phyloP scores from a whole-genome alignment of 2,797 vertebrate genomes.

The Furcifer pardalis region DNA sequence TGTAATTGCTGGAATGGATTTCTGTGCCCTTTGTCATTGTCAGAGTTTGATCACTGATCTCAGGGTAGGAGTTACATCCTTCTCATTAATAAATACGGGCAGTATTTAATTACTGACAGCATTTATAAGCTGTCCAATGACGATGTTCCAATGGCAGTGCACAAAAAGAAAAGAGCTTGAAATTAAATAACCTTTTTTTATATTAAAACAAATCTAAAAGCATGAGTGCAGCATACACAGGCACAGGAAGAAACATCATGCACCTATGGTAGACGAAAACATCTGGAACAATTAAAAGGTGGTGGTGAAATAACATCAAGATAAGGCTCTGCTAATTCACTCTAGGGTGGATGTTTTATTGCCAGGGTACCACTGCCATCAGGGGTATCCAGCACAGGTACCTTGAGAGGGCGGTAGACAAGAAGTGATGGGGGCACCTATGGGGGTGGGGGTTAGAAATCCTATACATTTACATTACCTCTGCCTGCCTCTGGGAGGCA shows the following conservation, averaged over 20 bases:
- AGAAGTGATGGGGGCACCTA: no score
- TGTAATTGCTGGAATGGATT: not conserved
- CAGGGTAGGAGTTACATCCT: not conserved
- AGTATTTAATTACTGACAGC: not conserved
- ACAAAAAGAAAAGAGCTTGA: not conserved
- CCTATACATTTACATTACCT: no score
- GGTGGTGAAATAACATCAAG: not conserved
- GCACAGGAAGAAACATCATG: not conserved
- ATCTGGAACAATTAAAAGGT: not conserved
- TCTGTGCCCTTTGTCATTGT: not conserved
- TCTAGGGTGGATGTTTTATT: not conserved
- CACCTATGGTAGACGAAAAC: not conserved
- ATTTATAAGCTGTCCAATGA: not conserved
- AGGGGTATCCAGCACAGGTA: no score
- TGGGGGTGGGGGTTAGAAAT: no score
- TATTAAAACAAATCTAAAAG: not conserved
- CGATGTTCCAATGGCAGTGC: not conserved
- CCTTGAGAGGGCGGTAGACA: no score
- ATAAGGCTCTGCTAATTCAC: not conserved
- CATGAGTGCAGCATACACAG: not conserved
- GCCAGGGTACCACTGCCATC: not conserved
- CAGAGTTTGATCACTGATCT: not conserved
- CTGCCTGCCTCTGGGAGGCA: no score
- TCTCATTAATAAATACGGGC: not conserved
- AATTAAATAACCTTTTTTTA: not conserved